Evolutionary conservation across 2,888 invertebrate species (phyloP), one percentile per base, ranked within the genome.

Genomic region (Drosophila demipolita): DNA sequence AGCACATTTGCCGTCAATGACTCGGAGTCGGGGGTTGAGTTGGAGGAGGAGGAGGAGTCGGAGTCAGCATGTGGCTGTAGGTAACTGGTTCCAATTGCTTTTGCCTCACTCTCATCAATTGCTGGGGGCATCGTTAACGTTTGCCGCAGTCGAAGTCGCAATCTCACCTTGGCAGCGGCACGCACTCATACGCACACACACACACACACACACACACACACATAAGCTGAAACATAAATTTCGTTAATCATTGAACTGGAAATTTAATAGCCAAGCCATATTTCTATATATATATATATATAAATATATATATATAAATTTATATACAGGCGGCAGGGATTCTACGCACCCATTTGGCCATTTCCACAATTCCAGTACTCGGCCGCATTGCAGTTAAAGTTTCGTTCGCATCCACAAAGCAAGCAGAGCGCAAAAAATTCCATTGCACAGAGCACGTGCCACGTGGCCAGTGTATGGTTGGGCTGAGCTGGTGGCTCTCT

Each of bases 191-290:
- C 72, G 61, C 54, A 32, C 63, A 17, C 54, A 48, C 69, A 48
- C 49, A 29, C 54, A 29, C 58, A 49, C 52, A 48, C 61, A 29
- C 59, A 6, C 60, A 49, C 59, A 33, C 59, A 29, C 59, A 32
- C 57, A 38, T 86, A 89, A 86, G 83, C 88, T 74, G 88, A 86
- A 89, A 89, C 85, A 86, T 86, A 86, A 86, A 86, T 86, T 86
- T 89, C 83, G 85, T 86, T 86, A 86, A 89, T 86, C 85, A 86
- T 86, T 86, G 90, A 86, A 89, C 85, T 86, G 85, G 86, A 86
- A 86, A 86, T 86, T 86, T 86, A 86, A 86, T 86, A 86, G 85
- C 85, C 83, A 79, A 81, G 82, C 73, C 80, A 80, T 72, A 78
- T 83, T 20, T 20, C n/a, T 40, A n/a, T 40, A 20, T 36, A 36